Conservation (phyloP, 2,888 invertebrate genomes). For the Chrysina gloriosa region DNA sequence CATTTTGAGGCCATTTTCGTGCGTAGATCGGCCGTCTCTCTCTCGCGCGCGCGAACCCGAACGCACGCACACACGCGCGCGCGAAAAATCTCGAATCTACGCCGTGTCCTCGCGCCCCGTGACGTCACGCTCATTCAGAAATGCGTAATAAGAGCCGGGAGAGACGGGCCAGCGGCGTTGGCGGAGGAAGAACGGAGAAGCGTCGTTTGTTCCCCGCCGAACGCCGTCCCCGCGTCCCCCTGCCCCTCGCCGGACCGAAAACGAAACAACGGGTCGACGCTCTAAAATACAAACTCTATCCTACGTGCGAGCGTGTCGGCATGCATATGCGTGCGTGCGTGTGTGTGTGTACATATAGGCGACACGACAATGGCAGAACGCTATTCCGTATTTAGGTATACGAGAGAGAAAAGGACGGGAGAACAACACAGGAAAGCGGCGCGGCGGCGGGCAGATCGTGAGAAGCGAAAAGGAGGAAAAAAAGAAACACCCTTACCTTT, state of each 20-base stretch:
- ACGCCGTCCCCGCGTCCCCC: not conserved
- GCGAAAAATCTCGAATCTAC: constrained; percentile 37
- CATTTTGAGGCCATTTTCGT: not conserved
- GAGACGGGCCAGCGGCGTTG: not conserved
- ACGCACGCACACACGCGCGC: not conserved
- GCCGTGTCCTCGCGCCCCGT: constrained; percentile 37
- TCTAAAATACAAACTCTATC: constrained; percentile 18
- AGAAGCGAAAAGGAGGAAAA: no score
- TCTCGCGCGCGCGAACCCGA: not conserved
- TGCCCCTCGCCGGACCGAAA: not conserved
- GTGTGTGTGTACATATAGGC: no score
- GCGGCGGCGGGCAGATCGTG: no score
- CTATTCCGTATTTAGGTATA: no score
- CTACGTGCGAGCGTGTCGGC: not conserved
- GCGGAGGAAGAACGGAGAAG: not conserved
- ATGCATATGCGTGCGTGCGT: not conserved
- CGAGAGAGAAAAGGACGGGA: no score
- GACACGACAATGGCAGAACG: no score
- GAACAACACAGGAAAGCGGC: no score
- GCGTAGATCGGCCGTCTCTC: not conserved
- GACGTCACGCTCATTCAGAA: constrained; percentile 42
- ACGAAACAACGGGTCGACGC: not conserved
- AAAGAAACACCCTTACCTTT: no score
- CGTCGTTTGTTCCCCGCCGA: not conserved
- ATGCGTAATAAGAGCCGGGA: constrained; percentile 34